Percentiles rank a stretch among this genome's conserved stretches.
Evolutionary conservation across 2,888 invertebrate genomes (phyloP).

Genomic region (Drosophila hamatofila): DNA sequence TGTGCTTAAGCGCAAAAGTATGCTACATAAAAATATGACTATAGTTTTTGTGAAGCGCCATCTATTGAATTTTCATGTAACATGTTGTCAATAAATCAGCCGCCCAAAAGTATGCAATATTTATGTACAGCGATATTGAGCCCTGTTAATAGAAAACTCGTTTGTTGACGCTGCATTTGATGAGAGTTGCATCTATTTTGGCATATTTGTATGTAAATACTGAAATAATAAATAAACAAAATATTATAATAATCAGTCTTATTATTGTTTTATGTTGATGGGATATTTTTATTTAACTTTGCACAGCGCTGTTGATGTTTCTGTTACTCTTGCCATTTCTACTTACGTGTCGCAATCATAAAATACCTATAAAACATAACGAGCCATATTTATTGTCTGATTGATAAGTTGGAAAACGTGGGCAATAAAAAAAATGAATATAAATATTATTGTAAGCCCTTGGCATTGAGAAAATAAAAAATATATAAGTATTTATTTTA

Average conservation of each 20-base stretch:
- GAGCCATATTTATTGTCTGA: not conserved
- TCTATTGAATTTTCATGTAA: not conserved
- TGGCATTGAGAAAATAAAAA: not conserved
- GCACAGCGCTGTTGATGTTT: not conserved
- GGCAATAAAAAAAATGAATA: not conserved
- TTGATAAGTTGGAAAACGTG: not conserved
- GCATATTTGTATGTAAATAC: not conserved
- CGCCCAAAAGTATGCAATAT: not conserved
- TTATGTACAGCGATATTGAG: not conserved
- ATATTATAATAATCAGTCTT: not conserved
- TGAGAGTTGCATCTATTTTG: not conserved
- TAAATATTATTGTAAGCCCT: not conserved
- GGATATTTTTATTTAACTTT: not conserved
- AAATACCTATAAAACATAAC: not conserved
- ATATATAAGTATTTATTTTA: too few relatives aligned
- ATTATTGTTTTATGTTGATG: not conserved
- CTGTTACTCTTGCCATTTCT: not conserved
- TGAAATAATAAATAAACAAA: not conserved
- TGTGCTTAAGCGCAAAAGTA: not conserved
- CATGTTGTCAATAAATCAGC: not conserved
- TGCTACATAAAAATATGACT: too few relatives aligned
- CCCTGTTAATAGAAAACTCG: not conserved
- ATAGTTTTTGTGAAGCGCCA: not conserved
- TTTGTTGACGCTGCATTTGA: not conserved
- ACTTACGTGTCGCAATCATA: not conserved